These are phyloP conservation scores for Palaemon carinicauda DNA, from an alignment of 1,140 invertebrate genomes.

Conservation along the genomic window DNA sequence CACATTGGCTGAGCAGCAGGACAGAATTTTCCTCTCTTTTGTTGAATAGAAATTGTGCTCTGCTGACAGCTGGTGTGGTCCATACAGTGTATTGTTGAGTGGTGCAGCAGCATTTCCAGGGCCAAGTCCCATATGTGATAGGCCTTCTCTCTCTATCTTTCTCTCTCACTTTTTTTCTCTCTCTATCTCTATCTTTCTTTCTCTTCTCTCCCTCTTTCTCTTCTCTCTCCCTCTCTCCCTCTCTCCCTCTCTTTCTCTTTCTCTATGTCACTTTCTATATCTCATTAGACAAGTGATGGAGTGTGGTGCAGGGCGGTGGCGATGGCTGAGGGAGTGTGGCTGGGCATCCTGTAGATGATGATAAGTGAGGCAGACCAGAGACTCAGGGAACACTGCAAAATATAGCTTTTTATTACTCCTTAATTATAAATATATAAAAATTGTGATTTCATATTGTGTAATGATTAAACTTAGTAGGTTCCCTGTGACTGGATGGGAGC, in stretches of 20 bases:
- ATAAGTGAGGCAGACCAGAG: slow-evolving; percentile 25
- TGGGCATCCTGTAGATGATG: slow-evolving; percentile 48
- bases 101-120: slow-evolving; percentile 58
- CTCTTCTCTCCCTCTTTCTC: too few species aligned
- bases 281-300: slow-evolving; percentile 50
- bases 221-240: too few species aligned
- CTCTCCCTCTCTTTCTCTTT: too few species aligned
- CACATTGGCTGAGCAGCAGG: slow-evolving; percentile 45
- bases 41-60: slow-evolving; percentile 12
- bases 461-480: not conserved
- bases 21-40: slow-evolving; percentile 41
- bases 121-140: slow-evolving; percentile 58
- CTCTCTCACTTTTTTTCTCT: not conserved
- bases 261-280: slow-evolving; percentile 14
- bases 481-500: not conserved
- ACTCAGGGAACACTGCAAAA: slow-evolving; percentile 36
- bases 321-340: slow-evolving; percentile 51
- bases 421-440: slow-evolving; percentile 7
- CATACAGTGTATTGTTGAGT: slow-evolving; percentile 51
- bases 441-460: slow-evolving; percentile 27
- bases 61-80: slow-evolving; percentile 52
- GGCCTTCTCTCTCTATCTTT: slow-evolving; percentile 19
- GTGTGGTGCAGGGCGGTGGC: slow-evolving; percentile 49
- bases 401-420: slow-evolving; percentile 14
- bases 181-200: too few species aligned